These are phyloP conservation scores for Vespertilio murinus DNA, from an alignment of 2,797 vertebrate species.

Conservation along the genomic window DNA sequence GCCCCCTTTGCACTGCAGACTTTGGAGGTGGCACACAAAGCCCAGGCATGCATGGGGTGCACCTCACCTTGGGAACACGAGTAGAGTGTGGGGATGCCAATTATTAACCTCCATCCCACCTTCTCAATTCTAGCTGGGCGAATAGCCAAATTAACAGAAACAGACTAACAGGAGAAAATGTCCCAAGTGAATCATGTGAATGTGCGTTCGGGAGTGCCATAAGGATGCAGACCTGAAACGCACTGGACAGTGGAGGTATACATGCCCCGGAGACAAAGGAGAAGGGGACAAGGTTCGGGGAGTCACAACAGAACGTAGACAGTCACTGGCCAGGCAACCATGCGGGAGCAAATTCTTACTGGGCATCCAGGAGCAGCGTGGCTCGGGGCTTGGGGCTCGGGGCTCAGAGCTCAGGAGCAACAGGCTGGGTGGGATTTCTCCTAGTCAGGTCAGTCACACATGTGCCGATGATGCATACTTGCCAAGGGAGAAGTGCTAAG, in stretches of 20 bases:
- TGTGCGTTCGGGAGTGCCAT: not conserved
- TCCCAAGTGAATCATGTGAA: not conserved
- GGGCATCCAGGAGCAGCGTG: not conserved
- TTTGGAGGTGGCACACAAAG: not conserved
- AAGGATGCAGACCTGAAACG: not conserved
- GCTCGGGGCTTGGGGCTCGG: too few species aligned
- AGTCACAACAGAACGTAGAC: not conserved
- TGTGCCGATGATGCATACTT: not conserved
- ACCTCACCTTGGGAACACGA: not conserved
- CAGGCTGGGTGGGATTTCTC: too few species aligned
- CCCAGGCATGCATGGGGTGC: not conserved
- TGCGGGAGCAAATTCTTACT: not conserved
- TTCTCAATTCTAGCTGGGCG: not conserved
- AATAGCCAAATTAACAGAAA: not conserved
- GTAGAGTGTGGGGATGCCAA: not conserved
- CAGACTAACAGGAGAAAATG: not conserved
- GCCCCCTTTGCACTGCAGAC: not conserved
- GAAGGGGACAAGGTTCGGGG: not conserved
- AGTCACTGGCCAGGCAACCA: not conserved
- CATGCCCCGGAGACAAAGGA: not conserved
- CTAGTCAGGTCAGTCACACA: not conserved
- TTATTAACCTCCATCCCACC: too few species aligned
- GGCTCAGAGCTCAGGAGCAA: too few species aligned
- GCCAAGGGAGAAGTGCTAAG: not conserved
- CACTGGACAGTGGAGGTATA: not conserved